These are phyloP conservation scores for Drosophila quadrilineata DNA, from an alignment of 1,140 invertebrate species.

Conservation along the genomic window DNA sequence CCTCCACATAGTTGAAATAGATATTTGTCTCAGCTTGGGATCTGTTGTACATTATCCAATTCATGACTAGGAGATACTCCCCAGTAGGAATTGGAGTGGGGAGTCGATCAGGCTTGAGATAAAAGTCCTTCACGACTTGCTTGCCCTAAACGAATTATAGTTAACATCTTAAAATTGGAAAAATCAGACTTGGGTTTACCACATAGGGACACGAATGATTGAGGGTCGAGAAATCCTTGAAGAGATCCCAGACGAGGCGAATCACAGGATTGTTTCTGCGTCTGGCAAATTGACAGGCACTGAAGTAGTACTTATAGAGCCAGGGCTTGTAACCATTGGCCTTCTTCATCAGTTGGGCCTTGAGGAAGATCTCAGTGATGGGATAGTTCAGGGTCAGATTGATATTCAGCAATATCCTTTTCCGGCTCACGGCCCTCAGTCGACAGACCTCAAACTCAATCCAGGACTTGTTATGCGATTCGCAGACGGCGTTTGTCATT, in stretches of 20 bases:
- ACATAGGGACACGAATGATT: slow-evolving; percentile 54
- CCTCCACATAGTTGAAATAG: slow-evolving; percentile 44
- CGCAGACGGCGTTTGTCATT: slow-evolving; percentile 51
- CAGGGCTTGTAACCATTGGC: slow-evolving; percentile 58
- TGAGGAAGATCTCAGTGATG: slow-evolving; percentile 27
- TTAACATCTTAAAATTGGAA: neutral
- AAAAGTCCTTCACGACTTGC: slow-evolving; percentile 47
- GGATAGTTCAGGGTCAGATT: slow-evolving; percentile 37
- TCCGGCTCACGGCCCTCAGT: slow-evolving; percentile 33
- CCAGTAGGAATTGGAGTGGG: slow-evolving; percentile 41
- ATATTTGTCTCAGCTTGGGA: slow-evolving; percentile 42
- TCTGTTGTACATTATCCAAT: slow-evolving; percentile 40
- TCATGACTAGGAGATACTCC: slow-evolving; percentile 40
- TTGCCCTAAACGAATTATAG: slow-evolving; percentile 12
- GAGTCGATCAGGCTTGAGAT: slow-evolving; percentile 35
- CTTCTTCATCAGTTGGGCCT: slow-evolving; percentile 34
- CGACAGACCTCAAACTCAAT: slow-evolving; percentile 38
- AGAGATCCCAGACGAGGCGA: slow-evolving; percentile 36
- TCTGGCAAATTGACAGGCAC: slow-evolving; percentile 43
- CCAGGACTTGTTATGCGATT: slow-evolving; percentile 51
- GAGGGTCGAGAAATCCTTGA: slow-evolving; percentile 45
- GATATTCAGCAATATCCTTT: slow-evolving; percentile 39
- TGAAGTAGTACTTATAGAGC: slow-evolving; percentile 39
- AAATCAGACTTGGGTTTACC: slow-evolving; percentile 7
- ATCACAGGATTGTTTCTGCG: slow-evolving; percentile 34